These are phyloP conservation scores for Brachyptera risi DNA, from an alignment of 2,888 invertebrate species.

Conservation along the genomic window DNA sequence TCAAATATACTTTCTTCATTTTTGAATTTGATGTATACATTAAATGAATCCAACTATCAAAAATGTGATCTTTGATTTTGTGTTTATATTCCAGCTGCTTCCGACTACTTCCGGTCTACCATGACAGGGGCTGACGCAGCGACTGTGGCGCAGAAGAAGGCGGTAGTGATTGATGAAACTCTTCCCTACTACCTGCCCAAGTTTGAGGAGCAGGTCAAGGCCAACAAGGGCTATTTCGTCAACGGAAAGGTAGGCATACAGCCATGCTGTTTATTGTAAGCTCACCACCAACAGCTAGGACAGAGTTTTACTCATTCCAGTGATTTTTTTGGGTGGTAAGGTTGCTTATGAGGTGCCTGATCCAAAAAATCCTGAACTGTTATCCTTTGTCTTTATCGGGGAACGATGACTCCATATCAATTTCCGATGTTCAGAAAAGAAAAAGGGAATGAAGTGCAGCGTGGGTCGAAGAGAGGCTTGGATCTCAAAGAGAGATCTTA, in stretches of 20 bases:
- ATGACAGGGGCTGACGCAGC: background rate
- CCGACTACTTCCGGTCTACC: background rate
- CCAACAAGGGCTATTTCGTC: constrained; percentile 58
- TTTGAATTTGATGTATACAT: too few species aligned
- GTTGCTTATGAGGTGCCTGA: background rate
- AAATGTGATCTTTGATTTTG: too few species aligned
- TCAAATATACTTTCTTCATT: too few species aligned
- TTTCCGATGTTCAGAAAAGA: too few species aligned
- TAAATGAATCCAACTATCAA: too few species aligned
- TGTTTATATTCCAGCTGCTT: background rate
- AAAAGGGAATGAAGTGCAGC: too few species aligned
- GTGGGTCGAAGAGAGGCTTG: too few species aligned
- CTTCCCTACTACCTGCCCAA: constrained; percentile 57
- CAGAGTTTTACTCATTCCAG: constrained; percentile 35
- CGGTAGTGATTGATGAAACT: constrained; percentile 48
- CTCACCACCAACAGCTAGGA: constrained; percentile 53
- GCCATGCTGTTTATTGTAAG: too few species aligned
- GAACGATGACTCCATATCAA: too few species aligned
- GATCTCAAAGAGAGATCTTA: too few species aligned
- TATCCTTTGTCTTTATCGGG: background rate
- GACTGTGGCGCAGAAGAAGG: constrained; percentile 45
- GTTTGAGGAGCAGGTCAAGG: constrained; percentile 54
- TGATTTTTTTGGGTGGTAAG: background rate
- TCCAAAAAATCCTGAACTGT: background rate
- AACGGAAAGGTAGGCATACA: too few species aligned